Base-by-base conservation (phyloP, 2,113 vertebrate species). In the Ailurus styani region DNA sequence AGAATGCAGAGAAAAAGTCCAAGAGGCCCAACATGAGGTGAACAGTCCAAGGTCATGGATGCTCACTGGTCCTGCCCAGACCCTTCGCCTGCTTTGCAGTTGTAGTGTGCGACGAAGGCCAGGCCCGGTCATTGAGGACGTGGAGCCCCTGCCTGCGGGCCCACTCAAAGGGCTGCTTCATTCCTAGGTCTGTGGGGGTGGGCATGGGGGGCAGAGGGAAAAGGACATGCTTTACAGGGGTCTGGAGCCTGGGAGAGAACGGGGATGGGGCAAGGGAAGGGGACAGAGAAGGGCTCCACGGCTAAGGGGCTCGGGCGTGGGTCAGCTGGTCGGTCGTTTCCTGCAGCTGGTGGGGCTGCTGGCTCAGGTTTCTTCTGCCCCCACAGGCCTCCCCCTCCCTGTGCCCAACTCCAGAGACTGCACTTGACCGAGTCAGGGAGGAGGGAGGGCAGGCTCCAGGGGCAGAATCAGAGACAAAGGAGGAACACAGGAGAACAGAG, bases 301-400 rank as follows among this genome's bases (percentile, higher is more conserved):
- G 34, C 34, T 68, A 34, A 37, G 17, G 18, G 34, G n/a, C 34
- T 18, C 8, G 18, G 17, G 66, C 1, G 8, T 20, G 66, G 64
- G 31, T 68, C 6, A 2, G 8, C 10, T 0, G 0, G 0, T 0
- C 2, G 18, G 0, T 0, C 0, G 4, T 29, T 31, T 75, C 18
- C 23, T 31, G 31, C 25, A 6, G n/a, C 47, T 75, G 17, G 21
- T 34, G 37, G 10, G 55, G 79, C 60, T 13, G 47, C 21, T 77
- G 10, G 45, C 54, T 40, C 12, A 29, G 54, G 3, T 37, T 23
- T 18, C 29, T n/a, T n/a, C 17, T 21, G 57, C 25, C 4, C 2
- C 6, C 57, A 47, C 5, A 15, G 3, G 37, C 21, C 10, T 2
- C 20, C 23, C 13, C 3, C 1, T 64, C 47, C 66, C 20, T 4